Base-by-base conservation (phyloP, 2,888 invertebrate genomes). In the Netelia fuscicornis region DNA sequence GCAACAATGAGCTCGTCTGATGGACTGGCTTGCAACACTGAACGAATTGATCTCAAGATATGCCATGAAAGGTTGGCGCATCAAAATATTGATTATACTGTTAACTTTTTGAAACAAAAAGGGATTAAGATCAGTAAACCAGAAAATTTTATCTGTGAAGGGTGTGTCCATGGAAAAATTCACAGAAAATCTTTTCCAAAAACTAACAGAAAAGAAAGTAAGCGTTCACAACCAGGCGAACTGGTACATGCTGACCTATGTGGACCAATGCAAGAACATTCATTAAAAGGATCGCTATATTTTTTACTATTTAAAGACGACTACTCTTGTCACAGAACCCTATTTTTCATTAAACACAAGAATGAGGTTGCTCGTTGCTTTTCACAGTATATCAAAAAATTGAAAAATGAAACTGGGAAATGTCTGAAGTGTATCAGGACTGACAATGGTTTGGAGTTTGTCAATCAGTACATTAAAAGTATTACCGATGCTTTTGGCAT, bases 71-170 rank as follows among this genome's bases (percentile, higher is more conserved):
- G 17, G 17, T 17, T 17, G 17, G 17, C 75, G 0, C 86, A 81
- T 88, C 25, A 87, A 68, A 86, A 87, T 17, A 1, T 30, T 1
- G 9, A 10, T 3, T 58, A 82, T 2, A 70, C 86, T 3, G 74
- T 56, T 9, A 42, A 84, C 2, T 44, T 64, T 8, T 54, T 87
- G 13, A 74, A 65, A 42, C 9, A 42, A n/a, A n/a, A 17, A n/a
- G 10, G 17, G 1, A 65, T 65, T 42, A 17, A 37, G 64, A 42
- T 65, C 17, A 65, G 17, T 37, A 17, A 65, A n/a, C 6, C 5
- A 17, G 9, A 42, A n/a, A 2, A 37, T 9, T 42, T n/a, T n/a
- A 11, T 65, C 30, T 65, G 64, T 17, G 64, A 65, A 17, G 64
- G 17, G 9, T 65, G 64, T 42, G 42, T 42, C n/a, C 17, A 17